Base-by-base conservation (phyloP, 2,113 vertebrate genomes). In the Labeo rohita region DNA sequence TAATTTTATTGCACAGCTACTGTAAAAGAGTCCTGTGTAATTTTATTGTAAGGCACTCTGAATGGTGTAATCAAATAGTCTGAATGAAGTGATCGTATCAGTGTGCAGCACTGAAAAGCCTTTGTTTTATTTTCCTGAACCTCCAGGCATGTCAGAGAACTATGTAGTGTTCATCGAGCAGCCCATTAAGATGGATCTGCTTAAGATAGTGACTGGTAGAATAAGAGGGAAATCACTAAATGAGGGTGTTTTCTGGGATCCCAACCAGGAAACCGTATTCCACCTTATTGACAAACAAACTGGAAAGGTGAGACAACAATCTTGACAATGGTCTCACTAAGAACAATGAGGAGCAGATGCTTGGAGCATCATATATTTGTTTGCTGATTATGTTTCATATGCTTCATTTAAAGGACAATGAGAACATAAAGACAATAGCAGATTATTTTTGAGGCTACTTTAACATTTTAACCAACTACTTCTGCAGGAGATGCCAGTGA, bases 101-200 rank as follows among this genome's bases (percentile, higher is more conserved):
- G n/a, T 61, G 28, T 15, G 23, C 54, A 43, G 12, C 34, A 85
- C 28, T 76, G 49, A 28, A 47, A 34, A 21, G 10, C 9, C 2
- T n/a, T 12, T 7, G 10, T 84, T 8, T 76, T 61, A 10, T 3
- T 73, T 9, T 6, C 90, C 65, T 77, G 66, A 49, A 75, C 7
- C 34, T 70, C 70, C 86, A 99, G 98, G 96, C 54, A 99, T 99
- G 97, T 97, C 97, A 45, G 92, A 95, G 88, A 99, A 99, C 92
- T 98, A 97, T 6, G 93, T 99, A 77, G 91, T 99, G 91, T 98
- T 99, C 92, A 94, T 98, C 12, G 98, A 99, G 91, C 97, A 98
- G 47, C 96, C 98, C 63, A 87, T 98, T 80, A 98, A 91, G 91
- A 93, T 99, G 89, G 95, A 99, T 83, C 88, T 99, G 80, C 45